phyloP scores from a whole-genome alignment of 2,797 vertebrate genomes.

The Myioborus melanocephalus region DNA sequence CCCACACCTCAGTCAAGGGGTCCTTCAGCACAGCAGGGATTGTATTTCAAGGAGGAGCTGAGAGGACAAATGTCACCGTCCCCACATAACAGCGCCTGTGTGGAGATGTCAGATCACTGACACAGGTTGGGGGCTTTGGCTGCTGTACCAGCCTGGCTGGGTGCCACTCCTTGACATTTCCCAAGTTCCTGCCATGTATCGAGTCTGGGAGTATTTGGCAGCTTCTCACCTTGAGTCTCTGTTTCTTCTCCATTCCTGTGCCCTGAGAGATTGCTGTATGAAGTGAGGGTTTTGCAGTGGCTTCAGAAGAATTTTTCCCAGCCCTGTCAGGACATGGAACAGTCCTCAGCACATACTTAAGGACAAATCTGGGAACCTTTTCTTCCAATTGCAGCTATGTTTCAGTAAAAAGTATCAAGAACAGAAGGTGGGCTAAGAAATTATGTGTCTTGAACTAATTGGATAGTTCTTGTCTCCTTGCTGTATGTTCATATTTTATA shows the following conservation, averaged over 20 bases:
- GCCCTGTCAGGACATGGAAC: background rate
- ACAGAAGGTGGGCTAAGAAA: background rate
- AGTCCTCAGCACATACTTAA: background rate
- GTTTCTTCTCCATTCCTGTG: background rate
- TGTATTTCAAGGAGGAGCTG: accelerated
- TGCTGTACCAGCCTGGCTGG: background rate
- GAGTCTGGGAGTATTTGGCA: background rate
- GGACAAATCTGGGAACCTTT: background rate
- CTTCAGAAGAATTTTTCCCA: background rate
- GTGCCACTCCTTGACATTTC: background rate
- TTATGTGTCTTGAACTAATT: background rate
- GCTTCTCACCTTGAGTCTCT: background rate
- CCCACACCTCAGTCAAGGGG: accelerated
- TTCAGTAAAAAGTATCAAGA: background rate
- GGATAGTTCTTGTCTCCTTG: background rate
- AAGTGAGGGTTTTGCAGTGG: background rate
- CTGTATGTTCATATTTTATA: background rate
- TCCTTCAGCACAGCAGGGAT: background rate
- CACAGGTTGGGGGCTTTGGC: background rate
- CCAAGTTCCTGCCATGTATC: background rate
- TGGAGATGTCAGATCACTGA: background rate
- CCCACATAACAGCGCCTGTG: background rate
- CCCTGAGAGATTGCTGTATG: background rate
- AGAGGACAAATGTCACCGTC: background rate
- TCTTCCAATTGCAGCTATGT: background rate